Base-by-base conservation (phyloP, 1,140 invertebrate genomes). In the Cheumatopsyche charites region DNA sequence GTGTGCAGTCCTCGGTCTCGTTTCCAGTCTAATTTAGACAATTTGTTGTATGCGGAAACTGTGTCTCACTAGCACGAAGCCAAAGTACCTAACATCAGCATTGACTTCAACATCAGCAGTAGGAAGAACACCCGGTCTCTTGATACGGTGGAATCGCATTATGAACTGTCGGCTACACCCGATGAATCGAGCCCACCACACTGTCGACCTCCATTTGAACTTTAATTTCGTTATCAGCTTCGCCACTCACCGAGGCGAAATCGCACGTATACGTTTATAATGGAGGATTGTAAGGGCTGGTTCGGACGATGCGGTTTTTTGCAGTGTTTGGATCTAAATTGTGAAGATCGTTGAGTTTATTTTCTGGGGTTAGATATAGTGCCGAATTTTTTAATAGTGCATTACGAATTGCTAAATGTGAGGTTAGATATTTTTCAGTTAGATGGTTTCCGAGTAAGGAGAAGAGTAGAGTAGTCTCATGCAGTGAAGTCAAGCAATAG, bases 151-250 rank as follows among this genome's bases (percentile, higher is more conserved):
- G 52, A 67, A 74, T 74, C 73, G 73, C 65, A 74, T 74, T 74
- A 74, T 71, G 73, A 61, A 71, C 73, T 71, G 73, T 74, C 73
- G 71, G 65, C 73, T 74, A 70, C 73, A 74, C 73, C 36, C 73
- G 65, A 58, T 49, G 45, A 72, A 72, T 72, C 70, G 29, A 21
- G 26, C 29, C 55, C 62, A 66, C 29, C 45, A 42, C 67, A 66
- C 49, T 29, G 63, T 19, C 62, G 49, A 62, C 67, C 52, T 62
- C 49, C 26, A 61, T 62, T 41, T 70, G 29, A 42, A 62, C 55
- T 70, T 62, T 61, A 58, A 70, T 62, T 70, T 62, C 21, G 36
- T 62, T 62, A 62, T 70, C 58, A 43, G 26, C 25, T 19, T 62
- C 43, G 21, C 29, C 52, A 62, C 19, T 23, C 52, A n/a, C 29